Evolutionary conservation across 2,113 vertebrate species (phyloP).

Genomic region (Myxocyprinus asiaticus): DNA sequence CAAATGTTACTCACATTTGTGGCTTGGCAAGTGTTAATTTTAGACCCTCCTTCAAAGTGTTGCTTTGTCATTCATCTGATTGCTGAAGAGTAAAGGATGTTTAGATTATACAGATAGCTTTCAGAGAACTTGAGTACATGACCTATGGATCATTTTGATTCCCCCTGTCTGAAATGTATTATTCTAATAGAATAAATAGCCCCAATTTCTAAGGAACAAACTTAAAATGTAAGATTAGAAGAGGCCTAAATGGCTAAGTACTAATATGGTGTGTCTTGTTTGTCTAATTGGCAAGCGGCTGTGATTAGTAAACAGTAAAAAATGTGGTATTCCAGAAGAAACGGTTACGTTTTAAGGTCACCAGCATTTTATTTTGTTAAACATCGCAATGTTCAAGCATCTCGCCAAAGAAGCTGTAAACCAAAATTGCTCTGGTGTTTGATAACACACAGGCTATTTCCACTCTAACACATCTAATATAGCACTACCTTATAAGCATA

Average conservation of each 20-base stretch:
- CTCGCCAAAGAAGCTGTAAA: constrained; percentile 41
- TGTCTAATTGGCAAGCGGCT: constrained; percentile 68
- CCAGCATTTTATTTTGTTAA: constrained; percentile 46
- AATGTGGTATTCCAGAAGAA: constrained; percentile 55
- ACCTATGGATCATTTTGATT: constrained; percentile 67
- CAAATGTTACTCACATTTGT: not conserved
- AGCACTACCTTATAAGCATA: constrained; percentile 49
- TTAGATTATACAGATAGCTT: constrained; percentile 59
- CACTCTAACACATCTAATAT: constrained; percentile 26
- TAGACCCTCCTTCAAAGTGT: constrained; percentile 24
- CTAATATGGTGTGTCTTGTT: constrained; percentile 74
- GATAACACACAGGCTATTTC: constrained; percentile 48
- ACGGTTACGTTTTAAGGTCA: constrained; percentile 36
- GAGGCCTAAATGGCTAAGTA: constrained; percentile 61
- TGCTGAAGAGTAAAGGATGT: constrained; percentile 67
- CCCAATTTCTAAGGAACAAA: constrained; percentile 53
- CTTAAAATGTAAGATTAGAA: constrained; percentile 64
- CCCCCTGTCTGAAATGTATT: constrained; percentile 60
- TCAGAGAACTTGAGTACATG: constrained; percentile 59
- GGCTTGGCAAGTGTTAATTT: not conserved
- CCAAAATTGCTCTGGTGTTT: constrained; percentile 31
- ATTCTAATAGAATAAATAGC: constrained; percentile 62
- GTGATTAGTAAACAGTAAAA: constrained; percentile 68
- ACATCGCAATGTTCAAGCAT: constrained; percentile 39
- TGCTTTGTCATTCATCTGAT: constrained; percentile 65